Evolutionary conservation across 2,797 vertebrate species (phyloP).

Genomic region (Scolopax bukidnonensis): DNA sequence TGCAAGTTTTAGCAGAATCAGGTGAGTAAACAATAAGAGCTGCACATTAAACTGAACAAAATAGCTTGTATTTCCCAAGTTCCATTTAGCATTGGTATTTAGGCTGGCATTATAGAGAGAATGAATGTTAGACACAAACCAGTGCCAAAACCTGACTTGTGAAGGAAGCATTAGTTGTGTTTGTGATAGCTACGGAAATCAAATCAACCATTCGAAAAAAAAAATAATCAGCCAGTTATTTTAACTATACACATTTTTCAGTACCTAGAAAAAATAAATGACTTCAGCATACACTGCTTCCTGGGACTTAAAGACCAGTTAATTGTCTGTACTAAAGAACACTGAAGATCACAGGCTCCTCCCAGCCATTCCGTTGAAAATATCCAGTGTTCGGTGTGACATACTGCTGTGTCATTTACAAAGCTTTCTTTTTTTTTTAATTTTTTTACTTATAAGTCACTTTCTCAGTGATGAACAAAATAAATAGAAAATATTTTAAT

Average conservation of each 20-base stretch:
- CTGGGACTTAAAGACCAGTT: constrained; percentile 50
- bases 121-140: background rate
- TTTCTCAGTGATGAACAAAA: background rate
- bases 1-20: background rate
- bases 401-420: background rate
- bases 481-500: background rate
- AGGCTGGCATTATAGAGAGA: background rate
- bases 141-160: background rate
- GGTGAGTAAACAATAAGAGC: background rate
- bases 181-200: background rate
- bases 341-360: constrained; percentile 39
- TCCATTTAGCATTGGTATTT: background rate
- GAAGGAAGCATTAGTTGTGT: background rate
- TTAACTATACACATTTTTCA: constrained; percentile 26
- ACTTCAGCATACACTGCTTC: constrained; percentile 48
- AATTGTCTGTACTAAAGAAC: constrained; percentile 45
- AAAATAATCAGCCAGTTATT: constrained; percentile 6
- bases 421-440: background rate
- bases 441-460: background rate
- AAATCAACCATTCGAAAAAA: constrained; percentile 4
- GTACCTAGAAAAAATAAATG: constrained; percentile 62
- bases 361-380: constrained; percentile 44
- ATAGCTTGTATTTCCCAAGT: background rate
- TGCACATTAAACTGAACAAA: background rate
- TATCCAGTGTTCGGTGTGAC: background rate